Evolutionary conservation across 23 tunicate species (phyloP), one percentile per base, ranked within the genome.

Genomic region (Trididemnum miniatum): DNA sequence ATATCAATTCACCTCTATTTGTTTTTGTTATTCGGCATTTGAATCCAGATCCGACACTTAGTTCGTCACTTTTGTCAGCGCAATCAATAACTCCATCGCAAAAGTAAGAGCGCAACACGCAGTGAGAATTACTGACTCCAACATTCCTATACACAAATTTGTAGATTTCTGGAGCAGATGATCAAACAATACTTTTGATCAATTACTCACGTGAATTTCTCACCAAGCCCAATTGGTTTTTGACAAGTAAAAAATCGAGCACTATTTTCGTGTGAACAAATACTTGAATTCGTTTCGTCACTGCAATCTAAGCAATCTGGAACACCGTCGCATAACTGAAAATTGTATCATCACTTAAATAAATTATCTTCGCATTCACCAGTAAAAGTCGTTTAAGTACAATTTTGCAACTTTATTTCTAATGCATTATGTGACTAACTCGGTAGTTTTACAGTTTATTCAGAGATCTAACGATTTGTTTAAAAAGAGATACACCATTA

Each of bases 51-150:
- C 90, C 90, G 1, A 71, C 18, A n/a, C 34, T 33, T 36, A 15
- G 18, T 60, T 86, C 90, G 60, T 86, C 90, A 37, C 90, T 80
- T 31, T 77, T 77, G 59, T 86, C 90, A 4, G 63, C 64, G 65
- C 90, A 86, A 28, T 86, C 90, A 20, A 35, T 36, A 36, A 77
- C 65, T 0, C 90, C 90, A 59, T 86, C 90, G 35, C 90, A 86
- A 35, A 86, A 86, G 71, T 86, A 86, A 31, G 51, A 29, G 7
- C 90, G 80, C 0, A 79, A 57, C 0, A 86, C 57, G 36, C 90
- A 86, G 80, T 86, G 84, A 18, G 90, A 86, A 49, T 75, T 44
- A 15, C 12, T 44, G 54, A 44, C 54, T 15, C 54, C 54, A 15
- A 7, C 54, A 44, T 44, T 44, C 12, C 54, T 44, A 15, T 44